A percentile compares a stretch with the other conserved stretches of the same genome.
These are phyloP conservation scores for Cepaea nemoralis DNA, from an alignment of 1,140 invertebrate genomes.

Conservation along the genomic window DNA sequence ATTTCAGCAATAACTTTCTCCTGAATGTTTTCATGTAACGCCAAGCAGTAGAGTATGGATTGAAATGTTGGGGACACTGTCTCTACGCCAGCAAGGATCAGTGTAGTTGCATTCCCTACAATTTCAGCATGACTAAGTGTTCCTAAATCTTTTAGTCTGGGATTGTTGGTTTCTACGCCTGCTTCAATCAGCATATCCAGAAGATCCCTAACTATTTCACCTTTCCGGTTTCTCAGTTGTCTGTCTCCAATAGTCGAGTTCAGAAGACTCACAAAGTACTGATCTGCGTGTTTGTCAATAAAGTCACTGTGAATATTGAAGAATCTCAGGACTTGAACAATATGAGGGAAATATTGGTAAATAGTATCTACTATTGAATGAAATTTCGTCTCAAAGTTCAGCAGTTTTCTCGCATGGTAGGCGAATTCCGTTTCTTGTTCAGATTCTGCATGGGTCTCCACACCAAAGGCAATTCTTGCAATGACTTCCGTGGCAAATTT, in stretches of 20 bases:
- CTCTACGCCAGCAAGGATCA: constrained; percentile 80
- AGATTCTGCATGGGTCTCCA: constrained; percentile 39
- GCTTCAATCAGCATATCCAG: background rate
- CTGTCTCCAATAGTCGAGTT: background rate
- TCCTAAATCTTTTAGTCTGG: background rate
- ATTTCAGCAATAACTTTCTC: too few species aligned
- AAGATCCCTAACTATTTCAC: background rate
- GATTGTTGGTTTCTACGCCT: background rate
- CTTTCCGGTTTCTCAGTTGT: background rate
- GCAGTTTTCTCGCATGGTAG: too few species aligned
- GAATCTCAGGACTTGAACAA: background rate
- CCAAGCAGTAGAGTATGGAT: too few species aligned
- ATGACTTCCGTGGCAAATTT: too few species aligned
- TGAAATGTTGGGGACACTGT: constrained; percentile 81
- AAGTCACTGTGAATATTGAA: background rate
- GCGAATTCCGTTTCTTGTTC: background rate
- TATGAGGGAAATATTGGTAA: background rate
- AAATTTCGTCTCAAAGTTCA: too few species aligned
- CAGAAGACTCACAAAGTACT: background rate
- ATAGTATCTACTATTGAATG: background rate
- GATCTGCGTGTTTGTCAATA: background rate
- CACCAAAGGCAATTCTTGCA: too few species aligned
- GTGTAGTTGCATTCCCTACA: background rate
- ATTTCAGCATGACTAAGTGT: constrained; percentile 6
- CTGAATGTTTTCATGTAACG: constrained; percentile 78